These are phyloP conservation scores for Myrmecophaga tridactyla DNA, from an alignment of 2,113 vertebrate genomes.

Conservation along the genomic window DNA sequence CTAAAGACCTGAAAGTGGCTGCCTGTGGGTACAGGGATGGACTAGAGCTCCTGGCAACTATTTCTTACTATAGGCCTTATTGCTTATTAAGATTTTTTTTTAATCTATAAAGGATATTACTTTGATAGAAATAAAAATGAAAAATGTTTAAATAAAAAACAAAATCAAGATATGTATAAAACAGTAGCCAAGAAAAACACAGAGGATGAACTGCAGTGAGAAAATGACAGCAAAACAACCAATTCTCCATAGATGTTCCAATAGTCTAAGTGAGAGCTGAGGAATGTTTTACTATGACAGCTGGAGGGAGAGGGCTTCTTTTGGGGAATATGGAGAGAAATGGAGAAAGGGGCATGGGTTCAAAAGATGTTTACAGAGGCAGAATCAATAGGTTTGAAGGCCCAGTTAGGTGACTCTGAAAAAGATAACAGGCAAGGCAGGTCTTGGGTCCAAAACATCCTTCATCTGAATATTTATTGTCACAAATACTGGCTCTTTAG, in stretches of 20 bases:
- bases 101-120: not conserved
- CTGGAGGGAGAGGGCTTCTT: rapidly evolving
- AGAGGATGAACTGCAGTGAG: not conserved
- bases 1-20: not conserved
- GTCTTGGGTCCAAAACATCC: not conserved
- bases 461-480: not conserved
- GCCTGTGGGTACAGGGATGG: not conserved
- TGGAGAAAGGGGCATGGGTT: not conserved
- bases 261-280: not conserved
- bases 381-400: not conserved
- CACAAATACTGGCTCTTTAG: not conserved
- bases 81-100: not conserved
- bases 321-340: rapidly evolving
- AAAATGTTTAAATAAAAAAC: not conserved
- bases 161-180: not conserved
- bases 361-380: not conserved
- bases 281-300: not conserved
- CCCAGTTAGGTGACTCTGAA: not conserved
- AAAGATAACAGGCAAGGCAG: not conserved
- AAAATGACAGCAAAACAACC: not conserved
- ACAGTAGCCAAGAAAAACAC: not conserved
- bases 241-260: no score
- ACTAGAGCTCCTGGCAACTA: not conserved
- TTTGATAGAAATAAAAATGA: not conserved
- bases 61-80: not conserved